Evolutionary conservation across 2,113 vertebrate genomes (phyloP), one percentile per base, ranked within the genome.

Genomic region (Gymnorhina tibicen): DNA sequence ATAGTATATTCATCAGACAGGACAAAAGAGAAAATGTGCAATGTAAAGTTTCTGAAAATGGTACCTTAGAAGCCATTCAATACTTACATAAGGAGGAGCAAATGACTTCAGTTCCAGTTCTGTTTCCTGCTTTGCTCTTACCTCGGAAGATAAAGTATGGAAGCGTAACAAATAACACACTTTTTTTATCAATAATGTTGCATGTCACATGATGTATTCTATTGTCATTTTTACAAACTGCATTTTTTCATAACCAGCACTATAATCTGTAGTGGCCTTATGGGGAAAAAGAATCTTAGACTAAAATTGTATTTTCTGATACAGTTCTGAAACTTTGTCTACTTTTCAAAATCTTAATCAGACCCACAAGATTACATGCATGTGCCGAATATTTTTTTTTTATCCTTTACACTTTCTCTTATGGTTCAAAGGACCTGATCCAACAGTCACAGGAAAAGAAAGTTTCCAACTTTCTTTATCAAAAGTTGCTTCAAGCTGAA

Each of bases 61-160:
- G 73, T 35, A 77, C 28, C 67, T 66, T 69, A 63, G 42, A 79
- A 87, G 17, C 49, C 24, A 52, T 28, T 66, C 41, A 95, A 60
- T 95, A 99, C 99, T 74, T 98, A 99, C 99, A 96, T 98, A 98
- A 12, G 99, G 99, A 85, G 99, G 99, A 91, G 98, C 98, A 95
- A 99, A 99, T 37, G 94, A 98, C 97, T 99, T 99, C 83, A 99
- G 98, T 98, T 99, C 98, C 91, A 99, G 95, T 76, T 99, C 98
- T 85, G 93, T 95, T 97, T 99, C 99, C 97, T 99, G 99, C 83
- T 98, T 99, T 97, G 97, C 83, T 95, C 98, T 99, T 59, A 99
- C 99, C 99, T 99, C 69, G 9, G 77, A 97, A 95, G 32, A 95
- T 68, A 93, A 84, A 68, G 64, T 66, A 79, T 24, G 24, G 27